Conservation (phyloP, 2,888 invertebrate species). For the Macrostomum cliftonense region DNA sequence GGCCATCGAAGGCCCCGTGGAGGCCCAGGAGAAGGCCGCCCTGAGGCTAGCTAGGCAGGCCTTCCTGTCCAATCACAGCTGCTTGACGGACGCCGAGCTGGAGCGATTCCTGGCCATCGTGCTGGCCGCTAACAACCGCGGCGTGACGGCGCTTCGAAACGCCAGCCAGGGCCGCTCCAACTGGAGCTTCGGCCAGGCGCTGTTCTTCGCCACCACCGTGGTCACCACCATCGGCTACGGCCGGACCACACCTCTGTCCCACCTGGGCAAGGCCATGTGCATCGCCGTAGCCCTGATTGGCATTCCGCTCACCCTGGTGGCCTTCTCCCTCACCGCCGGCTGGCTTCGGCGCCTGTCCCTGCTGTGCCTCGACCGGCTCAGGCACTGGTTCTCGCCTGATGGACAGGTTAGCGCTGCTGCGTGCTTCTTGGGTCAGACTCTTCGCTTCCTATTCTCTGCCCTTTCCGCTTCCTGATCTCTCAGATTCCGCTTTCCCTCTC, state of each 20-base stretch:
- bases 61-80: conserved; percentile 47
- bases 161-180: conserved; percentile 54
- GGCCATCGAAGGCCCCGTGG: conserved; percentile 56
- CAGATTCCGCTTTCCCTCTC: too few relatives aligned
- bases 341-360: conserved; percentile 56
- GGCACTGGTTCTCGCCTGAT: conserved; percentile 49
- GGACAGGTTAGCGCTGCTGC: conserved; percentile 44
- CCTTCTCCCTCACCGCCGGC: conserved; percentile 62
- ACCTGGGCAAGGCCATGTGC: conserved; percentile 68
- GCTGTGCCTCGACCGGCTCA: conserved; percentile 48
- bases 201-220: conserved; percentile 69
- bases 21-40: conserved; percentile 44
- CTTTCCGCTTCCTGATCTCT: too few relatives aligned
- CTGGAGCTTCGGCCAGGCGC: conserved; percentile 72
- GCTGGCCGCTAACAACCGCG: conserved; percentile 54
- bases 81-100: conserved; percentile 51
- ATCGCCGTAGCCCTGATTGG: conserved; percentile 63
- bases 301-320: conserved; percentile 64
- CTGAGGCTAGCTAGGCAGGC: conserved; percentile 44
- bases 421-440: neutral
- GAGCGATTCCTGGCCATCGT: conserved; percentile 54
- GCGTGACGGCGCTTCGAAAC: conserved; percentile 57
- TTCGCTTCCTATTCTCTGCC: too few relatives aligned
- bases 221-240: conserved; percentile 81
- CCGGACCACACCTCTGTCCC: conserved; percentile 64